Base-by-base conservation (phyloP, 2,888 invertebrate species). In the Eristalis tenax region DNA sequence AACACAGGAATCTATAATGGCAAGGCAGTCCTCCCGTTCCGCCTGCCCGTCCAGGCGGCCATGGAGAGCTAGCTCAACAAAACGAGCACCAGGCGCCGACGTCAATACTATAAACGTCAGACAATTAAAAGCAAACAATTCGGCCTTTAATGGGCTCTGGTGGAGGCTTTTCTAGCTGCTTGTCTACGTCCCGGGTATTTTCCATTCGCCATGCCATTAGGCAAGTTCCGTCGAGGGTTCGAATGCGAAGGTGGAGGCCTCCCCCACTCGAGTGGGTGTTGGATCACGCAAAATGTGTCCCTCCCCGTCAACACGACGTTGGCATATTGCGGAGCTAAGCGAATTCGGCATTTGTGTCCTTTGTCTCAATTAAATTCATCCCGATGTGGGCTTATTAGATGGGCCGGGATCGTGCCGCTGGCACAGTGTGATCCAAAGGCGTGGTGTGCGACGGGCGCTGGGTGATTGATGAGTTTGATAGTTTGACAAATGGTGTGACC, bases 71-170 rank as follows among this genome's bases (percentile, higher is more conserved):
- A 32, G 10, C 11, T 40, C 38, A 18, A 23, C 59, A 26, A 64
- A 70, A 57, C 40, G 78, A 59, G 64, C 78, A 70, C 38, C 63
- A 56, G 35, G 57, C 66, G 32, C 61, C 63, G 50, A 68, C 66
- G 74, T 61, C 73, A 74, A 73, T 80, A 61, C 13, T 18, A 18
- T 63, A 59, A 68, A 68, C 66, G 63, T 6, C 61, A 61, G 68
- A 50, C 73, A 80, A 80, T 80, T 80, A 80, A 74, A 73, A 68
- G 79, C 80, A 74, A 73, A 80, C 73, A 73, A 68, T 74, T 73
- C 66, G 28, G 73, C 40, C 68, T 66, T 80, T 80, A 66, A 80
- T 50, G 68, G 74, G 22, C 57, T 43, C 15, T 68, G 59, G 50
- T n/a, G 59, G 43, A 43, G 61, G 65, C 56, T 23, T 50, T 57